These are phyloP conservation scores for Slavum lentiscoides DNA, from an alignment of 2,888 invertebrate species.

Conservation along the genomic window DNA sequence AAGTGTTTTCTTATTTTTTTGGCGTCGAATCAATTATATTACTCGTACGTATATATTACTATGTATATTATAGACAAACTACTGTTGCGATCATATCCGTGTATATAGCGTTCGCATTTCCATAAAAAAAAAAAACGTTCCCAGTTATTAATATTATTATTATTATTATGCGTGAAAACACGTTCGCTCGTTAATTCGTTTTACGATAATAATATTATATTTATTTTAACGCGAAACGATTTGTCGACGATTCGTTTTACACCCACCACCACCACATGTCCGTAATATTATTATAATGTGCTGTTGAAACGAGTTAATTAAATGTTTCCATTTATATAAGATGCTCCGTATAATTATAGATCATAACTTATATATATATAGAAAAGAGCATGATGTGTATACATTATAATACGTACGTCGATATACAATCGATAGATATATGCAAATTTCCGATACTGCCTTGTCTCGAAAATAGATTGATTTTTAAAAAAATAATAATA, in stretches of 20 bases:
- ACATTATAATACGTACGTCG: too few relatives aligned
- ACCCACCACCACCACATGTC: neutral
- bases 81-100: conserved; percentile 13
- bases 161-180: conserved; percentile 1
- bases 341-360: conserved; percentile 21
- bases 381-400: neutral
- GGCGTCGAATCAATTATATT: conserved; percentile 30
- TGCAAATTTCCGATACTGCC: conserved; percentile 1
- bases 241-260: conserved; percentile 23
- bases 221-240: conserved; percentile 17
- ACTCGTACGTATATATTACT: neutral
- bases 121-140: conserved; percentile 9
- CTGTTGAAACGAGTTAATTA: conserved; percentile 39
- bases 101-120: neutral
- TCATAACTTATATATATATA: conserved; percentile 21
- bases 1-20: neutral
- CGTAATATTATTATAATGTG: too few relatives aligned
- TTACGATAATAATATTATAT: conserved; percentile 21
- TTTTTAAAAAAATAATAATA: too few relatives aligned
- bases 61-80: neutral
- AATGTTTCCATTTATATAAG: conserved; percentile 5
- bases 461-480: neutral
- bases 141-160: conserved; percentile 6
- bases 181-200: conserved; percentile 40
- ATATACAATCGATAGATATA: neutral